Percentiles rank a stretch among this genome's conserved stretches.
Conservation (phyloP, 2,888 invertebrate species). For the Syrphus vitripennis region DNA sequence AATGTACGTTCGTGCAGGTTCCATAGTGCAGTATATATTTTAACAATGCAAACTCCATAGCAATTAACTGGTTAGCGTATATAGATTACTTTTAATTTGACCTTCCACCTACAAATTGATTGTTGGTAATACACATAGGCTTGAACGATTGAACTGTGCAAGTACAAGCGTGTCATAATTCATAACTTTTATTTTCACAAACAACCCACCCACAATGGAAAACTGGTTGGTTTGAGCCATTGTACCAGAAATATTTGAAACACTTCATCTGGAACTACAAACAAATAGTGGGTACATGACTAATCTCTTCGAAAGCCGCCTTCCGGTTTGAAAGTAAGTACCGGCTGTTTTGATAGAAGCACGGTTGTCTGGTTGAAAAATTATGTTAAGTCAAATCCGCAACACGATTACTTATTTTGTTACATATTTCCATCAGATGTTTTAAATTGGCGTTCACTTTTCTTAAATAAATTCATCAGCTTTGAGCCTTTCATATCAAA, state of each 20-base stretch:
- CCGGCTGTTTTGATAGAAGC: background rate
- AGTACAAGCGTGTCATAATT: conserved; percentile 35
- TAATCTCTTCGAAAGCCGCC: conserved; percentile 44
- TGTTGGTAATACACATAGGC: background rate
- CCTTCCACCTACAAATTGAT: conserved; percentile 60
- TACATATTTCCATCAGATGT: conserved; percentile 13
- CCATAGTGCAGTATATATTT: background rate
- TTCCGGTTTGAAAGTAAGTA: conserved; percentile 64
- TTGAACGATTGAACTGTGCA: conserved; percentile 32
- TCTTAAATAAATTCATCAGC: background rate
- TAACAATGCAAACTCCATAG: conserved; percentile 3
- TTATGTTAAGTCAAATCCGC: conserved; percentile 4
- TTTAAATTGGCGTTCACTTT: conserved; percentile 18
- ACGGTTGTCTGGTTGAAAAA: background rate
- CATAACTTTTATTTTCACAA: background rate
- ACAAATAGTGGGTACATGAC: conserved; percentile 29
- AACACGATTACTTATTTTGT: background rate
- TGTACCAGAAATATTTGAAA: background rate
- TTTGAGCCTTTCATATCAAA: conserved; percentile 9
- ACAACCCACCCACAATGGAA: conserved; percentile 21
- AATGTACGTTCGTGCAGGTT: conserved; percentile 7
- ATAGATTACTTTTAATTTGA: conserved; percentile 17
- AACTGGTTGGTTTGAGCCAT: background rate
- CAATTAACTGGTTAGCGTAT: conserved; percentile 28
- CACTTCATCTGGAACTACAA: background rate